A percentile compares a stretch with the other conserved stretches of the same genome.
phyloP scores from a whole-genome alignment of 1,140 invertebrate species.

The Zophobas atratus region DNA sequence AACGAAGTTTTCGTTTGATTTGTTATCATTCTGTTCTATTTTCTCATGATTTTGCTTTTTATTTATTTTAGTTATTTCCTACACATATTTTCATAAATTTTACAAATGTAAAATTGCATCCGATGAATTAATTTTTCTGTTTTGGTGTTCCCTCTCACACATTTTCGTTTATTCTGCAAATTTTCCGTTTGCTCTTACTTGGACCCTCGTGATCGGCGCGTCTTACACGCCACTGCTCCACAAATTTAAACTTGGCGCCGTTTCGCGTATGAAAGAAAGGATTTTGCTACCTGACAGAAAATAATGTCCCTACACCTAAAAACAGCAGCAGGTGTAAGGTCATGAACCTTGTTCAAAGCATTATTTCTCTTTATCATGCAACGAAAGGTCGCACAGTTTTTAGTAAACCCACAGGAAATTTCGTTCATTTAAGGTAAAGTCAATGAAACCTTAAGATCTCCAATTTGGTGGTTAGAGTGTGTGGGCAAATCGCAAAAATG shows the following conservation, averaged over 20 bases:
- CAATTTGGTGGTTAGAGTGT: background rate
- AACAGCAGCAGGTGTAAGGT: slow-evolving; percentile 63
- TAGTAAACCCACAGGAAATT: slow-evolving; percentile 8
- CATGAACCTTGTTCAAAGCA: slow-evolving; percentile 61
- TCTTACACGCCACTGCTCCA: background rate
- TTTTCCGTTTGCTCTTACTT: no score
- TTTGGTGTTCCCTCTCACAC: no score
- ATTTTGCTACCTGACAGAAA: slow-evolving; percentile 21
- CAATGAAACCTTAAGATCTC: slow-evolving; percentile 16
- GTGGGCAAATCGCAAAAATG: slow-evolving; percentile 21
- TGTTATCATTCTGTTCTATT: no score
- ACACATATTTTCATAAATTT: no score
- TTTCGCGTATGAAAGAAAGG: slow-evolving; percentile 3
- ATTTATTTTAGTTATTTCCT: no score
- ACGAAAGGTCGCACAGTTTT: slow-evolving; percentile 57
- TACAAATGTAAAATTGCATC: no score
- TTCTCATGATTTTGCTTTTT: no score
- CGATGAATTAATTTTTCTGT: no score
- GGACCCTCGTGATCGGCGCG: no score
- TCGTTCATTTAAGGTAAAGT: background rate
- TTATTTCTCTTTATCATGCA: slow-evolving; percentile 56
- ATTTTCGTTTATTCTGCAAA: no score
- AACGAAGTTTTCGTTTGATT: no score
- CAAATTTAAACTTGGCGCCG: slow-evolving; percentile 15
- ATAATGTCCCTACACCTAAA: slow-evolving; percentile 40